Evolutionary conservation across 64 coral and sea anemone species (phyloP).

Genomic region (Pachyseris speciosa): DNA sequence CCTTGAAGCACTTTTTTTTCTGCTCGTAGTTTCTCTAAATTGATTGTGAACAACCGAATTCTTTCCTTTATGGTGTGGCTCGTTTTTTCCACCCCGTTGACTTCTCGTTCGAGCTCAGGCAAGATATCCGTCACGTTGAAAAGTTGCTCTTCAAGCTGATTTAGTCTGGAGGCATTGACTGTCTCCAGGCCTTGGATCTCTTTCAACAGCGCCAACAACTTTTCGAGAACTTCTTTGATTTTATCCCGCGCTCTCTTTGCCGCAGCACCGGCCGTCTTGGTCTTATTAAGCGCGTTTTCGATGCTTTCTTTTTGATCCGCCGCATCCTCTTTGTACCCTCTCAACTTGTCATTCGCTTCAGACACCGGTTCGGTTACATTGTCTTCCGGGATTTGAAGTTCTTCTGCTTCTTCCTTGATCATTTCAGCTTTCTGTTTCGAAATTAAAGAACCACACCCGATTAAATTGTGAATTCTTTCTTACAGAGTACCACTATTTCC

Average conservation of each 20-base stretch:
- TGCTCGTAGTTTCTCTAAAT: background rate
- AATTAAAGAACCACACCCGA: background rate
- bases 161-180: slow-evolving; percentile 4
- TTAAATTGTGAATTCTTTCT: too few relatives aligned
- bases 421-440: slow-evolving; percentile 46
- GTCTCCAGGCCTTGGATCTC: slow-evolving; percentile 44
- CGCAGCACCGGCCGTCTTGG: background rate
- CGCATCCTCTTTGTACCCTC: slow-evolving; percentile 7
- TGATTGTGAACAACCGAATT: slow-evolving; percentile 34
- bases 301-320: slow-evolving; percentile 3
- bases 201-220: slow-evolving; percentile 24
- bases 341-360: slow-evolving; percentile 15
- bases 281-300: slow-evolving; percentile 4
- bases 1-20: background rate
- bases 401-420: slow-evolving; percentile 56
- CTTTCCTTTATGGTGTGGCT: background rate
- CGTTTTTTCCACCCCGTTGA: slow-evolving; percentile 2
- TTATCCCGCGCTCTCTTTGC: slow-evolving; percentile 42
- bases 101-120: background rate
- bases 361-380: slow-evolving; percentile 48
- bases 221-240: slow-evolving; percentile 56
- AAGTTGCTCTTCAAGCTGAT: slow-evolving; percentile 12
- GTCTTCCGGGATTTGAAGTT: slow-evolving; percentile 42
- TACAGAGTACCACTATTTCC: too few relatives aligned
- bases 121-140: background rate